Base-by-base conservation (phyloP, 1,140 invertebrate genomes). In the Orchestia grillus region DNA sequence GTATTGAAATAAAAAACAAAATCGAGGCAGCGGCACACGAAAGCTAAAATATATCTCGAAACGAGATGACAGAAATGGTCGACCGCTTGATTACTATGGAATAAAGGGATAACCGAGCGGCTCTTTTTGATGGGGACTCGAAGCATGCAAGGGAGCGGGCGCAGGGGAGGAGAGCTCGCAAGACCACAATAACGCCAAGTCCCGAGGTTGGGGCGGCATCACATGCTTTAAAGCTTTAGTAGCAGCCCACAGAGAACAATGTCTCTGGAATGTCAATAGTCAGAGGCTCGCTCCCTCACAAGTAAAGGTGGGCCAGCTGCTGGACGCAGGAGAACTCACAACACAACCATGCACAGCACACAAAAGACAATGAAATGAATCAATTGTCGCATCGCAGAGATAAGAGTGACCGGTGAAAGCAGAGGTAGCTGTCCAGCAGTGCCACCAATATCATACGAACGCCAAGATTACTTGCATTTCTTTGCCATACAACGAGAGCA, bases 181-280 rank as follows among this genome's bases (percentile, higher is more conserved):
- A 90, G 4, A 90, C 88, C n/a, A 16, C 41, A 87, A n/a, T 41
- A 87, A 87, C 36, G 87, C 88, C n/a, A 90, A 90, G 43, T 42
- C 41, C 88, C 0, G 41, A 90, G 88, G 41, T 15, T 42, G 43
- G 43, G 88, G 88, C 88, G 43, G 92, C 92, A 94, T 47, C 92
- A n/a, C 43, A 94, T 45, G 44, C 92, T 45, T 44, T 45, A 44
- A 94, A 44, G 92, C 92, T 94, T 44, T 44, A 91, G 88, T 91
- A 47, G 92, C 43, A 90, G 92, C 19, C 92, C 44, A 44, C 92
- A 94, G 43, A 45, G 44, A 94, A 94, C 92, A 94, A 94, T 45
- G 92, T 94, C 36, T 42, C 92, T 94, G 92, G 92, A 94, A 94
- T 94, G 92, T 94, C 92, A 94, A 94, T 94, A 94, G 43, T 45